Percentiles rank a stretch among this genome's conserved stretches.
Evolutionary conservation across 2,797 vertebrate genomes (phyloP).

Genomic region (Novumbra hubbsi): DNA sequence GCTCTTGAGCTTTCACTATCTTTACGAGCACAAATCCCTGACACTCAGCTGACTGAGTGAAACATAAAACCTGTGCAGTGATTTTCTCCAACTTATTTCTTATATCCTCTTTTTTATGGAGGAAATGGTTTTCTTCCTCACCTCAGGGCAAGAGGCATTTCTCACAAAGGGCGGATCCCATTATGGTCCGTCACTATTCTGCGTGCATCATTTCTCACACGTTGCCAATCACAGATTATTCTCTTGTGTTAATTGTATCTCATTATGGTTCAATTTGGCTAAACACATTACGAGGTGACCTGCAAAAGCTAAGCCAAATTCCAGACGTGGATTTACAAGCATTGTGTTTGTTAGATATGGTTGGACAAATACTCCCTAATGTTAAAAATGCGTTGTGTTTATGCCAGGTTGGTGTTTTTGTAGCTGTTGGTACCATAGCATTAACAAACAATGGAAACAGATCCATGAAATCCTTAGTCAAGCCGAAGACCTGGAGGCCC

Average conservation of each 20-base stretch:
- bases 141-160: conserved; percentile 50
- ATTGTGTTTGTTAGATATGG: not conserved
- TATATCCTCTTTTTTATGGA: conserved; percentile 61
- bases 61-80: conserved; percentile 65
- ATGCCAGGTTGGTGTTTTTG: conserved; percentile 3
- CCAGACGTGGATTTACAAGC: not conserved
- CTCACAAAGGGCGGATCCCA: conserved; percentile 58
- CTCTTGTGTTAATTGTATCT: conserved; percentile 55
- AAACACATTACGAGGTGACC: conserved; percentile 31
- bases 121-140: conserved; percentile 32
- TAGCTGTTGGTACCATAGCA: conserved; percentile 16
- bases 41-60: conserved; percentile 68
- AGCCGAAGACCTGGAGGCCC: conserved; percentile 47
- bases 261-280: conserved; percentile 56
- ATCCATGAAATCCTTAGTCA: conserved; percentile 26
- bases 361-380: not conserved
- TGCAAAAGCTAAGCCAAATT: conserved; percentile 15
- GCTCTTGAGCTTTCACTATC: conserved; percentile 73
- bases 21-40: conserved; percentile 74
- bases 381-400: not conserved
- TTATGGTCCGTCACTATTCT: conserved; percentile 45
- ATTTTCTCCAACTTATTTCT: conserved; percentile 65
- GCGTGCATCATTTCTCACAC: conserved; percentile 47
- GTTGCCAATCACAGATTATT: conserved; percentile 53
- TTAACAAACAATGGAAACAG: conserved; percentile 7